Evolutionary conservation across 2,888 invertebrate species (phyloP).

Genomic region (Morpho achilles): DNA sequence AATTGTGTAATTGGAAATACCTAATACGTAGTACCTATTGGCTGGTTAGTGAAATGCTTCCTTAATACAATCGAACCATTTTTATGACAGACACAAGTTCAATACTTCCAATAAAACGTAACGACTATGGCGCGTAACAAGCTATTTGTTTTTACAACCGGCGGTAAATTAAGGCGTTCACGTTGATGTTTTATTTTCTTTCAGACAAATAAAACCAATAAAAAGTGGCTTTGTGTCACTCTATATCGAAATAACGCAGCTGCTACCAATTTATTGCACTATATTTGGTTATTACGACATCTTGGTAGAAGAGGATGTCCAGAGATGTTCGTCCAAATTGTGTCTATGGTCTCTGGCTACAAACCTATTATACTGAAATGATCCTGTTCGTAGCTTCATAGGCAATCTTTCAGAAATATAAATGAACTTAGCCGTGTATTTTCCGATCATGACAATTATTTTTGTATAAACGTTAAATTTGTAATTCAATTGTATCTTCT

Average conservation of each 20-base stretch:
- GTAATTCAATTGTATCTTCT: too few relatives aligned
- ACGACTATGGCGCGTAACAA: slow-evolving; percentile 17
- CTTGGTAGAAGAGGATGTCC: neutral
- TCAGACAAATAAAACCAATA: slow-evolving; percentile 7
- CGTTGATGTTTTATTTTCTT: slow-evolving; percentile 16
- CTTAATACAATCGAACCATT: slow-evolving; percentile 10
- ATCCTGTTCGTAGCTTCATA: too few relatives aligned
- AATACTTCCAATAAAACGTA: slow-evolving; percentile 26
- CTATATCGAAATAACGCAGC: neutral
- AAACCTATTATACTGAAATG: too few relatives aligned
- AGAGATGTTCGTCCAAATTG: too few relatives aligned
- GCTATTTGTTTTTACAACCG: slow-evolving; percentile 26
- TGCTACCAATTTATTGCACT: neutral
- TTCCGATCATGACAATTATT: too few relatives aligned
- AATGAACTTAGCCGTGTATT: too few relatives aligned
- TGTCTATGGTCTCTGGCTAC: too few relatives aligned
- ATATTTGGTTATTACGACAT: neutral
- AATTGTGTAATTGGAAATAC: too few relatives aligned
- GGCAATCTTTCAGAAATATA: too few relatives aligned
- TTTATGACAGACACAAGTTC: slow-evolving; percentile 23
- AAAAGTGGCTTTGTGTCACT: slow-evolving; percentile 1
- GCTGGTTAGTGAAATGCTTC: slow-evolving; percentile 1
- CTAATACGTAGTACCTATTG: too few relatives aligned
- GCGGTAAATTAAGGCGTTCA: slow-evolving; percentile 21
- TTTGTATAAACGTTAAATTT: too few relatives aligned